Evolutionary conservation across 2,888 invertebrate species (phyloP).

Genomic region (Megastigmus dorsalis): DNA sequence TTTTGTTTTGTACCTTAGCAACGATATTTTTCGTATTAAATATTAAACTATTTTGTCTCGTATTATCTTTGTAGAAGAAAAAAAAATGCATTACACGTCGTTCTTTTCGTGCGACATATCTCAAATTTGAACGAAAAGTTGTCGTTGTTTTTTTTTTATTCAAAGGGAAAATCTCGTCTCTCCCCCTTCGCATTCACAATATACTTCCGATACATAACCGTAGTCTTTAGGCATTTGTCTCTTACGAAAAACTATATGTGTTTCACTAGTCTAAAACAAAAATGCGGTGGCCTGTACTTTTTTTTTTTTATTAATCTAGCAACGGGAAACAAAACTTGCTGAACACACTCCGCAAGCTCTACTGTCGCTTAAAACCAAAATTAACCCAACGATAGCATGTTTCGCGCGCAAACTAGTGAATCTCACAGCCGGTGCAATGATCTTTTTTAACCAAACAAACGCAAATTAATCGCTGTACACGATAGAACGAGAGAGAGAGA

Average conservation of each 20-base stretch:
- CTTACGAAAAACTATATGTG: background rate
- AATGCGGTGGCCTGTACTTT: too few relatives aligned
- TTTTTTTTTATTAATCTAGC: too few relatives aligned
- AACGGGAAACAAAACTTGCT: too few relatives aligned
- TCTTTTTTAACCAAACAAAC: too few relatives aligned
- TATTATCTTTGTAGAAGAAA: background rate
- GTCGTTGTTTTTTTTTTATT: background rate
- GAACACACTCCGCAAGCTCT: too few relatives aligned
- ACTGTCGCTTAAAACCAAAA: too few relatives aligned
- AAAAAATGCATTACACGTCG: conserved; percentile 1
- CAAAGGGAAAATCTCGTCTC: conserved; percentile 48
- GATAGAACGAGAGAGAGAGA: conserved; percentile 38
- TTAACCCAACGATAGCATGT: too few relatives aligned
- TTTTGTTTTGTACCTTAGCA: conserved; percentile 20
- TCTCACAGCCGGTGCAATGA: too few relatives aligned
- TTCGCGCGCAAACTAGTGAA: too few relatives aligned
- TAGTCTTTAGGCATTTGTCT: conserved; percentile 43
- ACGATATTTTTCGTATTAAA: background rate
- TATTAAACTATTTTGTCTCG: background rate
- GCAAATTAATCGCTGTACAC: too few relatives aligned
- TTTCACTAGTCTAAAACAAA: too few relatives aligned
- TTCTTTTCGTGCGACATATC: background rate
- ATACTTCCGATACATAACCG: background rate
- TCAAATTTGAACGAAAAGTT: background rate
- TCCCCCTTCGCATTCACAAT: conserved; percentile 51